phyloP scores from a whole-genome alignment of 2,888 invertebrate species.

The Euzophera pinguis region DNA sequence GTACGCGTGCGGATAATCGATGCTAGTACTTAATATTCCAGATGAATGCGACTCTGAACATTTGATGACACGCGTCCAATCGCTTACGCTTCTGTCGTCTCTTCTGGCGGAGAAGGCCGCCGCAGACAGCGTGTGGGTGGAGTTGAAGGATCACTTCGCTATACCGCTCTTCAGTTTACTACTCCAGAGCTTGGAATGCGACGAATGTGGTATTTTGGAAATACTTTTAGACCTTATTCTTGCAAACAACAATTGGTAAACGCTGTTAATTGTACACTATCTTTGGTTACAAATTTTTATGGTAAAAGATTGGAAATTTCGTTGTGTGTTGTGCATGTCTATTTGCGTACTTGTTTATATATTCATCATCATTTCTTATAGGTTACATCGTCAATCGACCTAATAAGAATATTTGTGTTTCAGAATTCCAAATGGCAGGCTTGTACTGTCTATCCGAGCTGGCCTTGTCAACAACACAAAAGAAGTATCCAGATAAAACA shows the following conservation, averaged over 20 bases:
- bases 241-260: too few species aligned
- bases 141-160: conserved; percentile 35
- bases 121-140: conserved; percentile 47
- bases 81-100: conserved; percentile 42
- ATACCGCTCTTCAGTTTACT: conserved; percentile 42
- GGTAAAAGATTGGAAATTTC: too few species aligned
- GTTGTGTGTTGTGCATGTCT: too few species aligned
- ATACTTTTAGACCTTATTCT: neutral
- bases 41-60: conserved; percentile 32
- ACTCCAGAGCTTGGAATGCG: conserved; percentile 48
- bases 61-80: conserved; percentile 44
- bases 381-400: too few species aligned
- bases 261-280: too few species aligned
- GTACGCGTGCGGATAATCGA: too few species aligned
- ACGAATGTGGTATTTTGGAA: conserved; percentile 41
- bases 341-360: too few species aligned
- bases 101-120: conserved; percentile 46
- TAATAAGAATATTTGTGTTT: conserved; percentile 25
- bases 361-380: too few species aligned
- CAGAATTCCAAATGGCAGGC: conserved; percentile 58
- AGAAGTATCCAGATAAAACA: conserved; percentile 40
- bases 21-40: conserved; percentile 28
- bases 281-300: too few species aligned
- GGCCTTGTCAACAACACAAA: conserved; percentile 41
- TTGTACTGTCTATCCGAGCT: conserved; percentile 55